phyloP scores from a whole-genome alignment of 2,113 vertebrate species.

The Oceanodroma tethys region DNA sequence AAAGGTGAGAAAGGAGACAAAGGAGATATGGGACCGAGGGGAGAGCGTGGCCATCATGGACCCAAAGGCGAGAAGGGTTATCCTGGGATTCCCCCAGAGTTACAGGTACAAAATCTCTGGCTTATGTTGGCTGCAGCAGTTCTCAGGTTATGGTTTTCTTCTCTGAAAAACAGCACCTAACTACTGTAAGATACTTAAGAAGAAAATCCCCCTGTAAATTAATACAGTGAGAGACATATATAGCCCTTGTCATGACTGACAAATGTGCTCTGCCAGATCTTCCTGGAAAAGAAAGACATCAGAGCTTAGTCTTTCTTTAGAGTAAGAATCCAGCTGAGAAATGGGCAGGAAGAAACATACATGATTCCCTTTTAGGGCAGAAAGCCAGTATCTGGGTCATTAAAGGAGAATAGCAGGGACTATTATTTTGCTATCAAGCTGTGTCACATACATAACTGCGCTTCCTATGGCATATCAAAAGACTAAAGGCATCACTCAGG shows the following conservation, averaged over 20 bases:
- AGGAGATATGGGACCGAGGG: constrained; percentile 78
- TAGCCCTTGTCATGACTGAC: not conserved
- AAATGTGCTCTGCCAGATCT: not conserved
- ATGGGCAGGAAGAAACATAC: not conserved
- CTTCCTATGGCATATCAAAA: not conserved
- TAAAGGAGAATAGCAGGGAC: not conserved
- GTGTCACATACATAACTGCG: not conserved
- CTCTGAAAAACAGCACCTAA: not conserved
- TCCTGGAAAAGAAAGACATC: not conserved
- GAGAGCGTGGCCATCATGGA: constrained; percentile 78
- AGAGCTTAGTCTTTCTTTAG: not conserved
- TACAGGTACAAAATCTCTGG: constrained; percentile 71
- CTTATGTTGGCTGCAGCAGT: not conserved
- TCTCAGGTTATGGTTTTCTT: not conserved
- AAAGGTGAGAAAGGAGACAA: constrained; percentile 84
- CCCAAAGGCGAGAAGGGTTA: constrained; percentile 82
- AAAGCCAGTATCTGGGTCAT: not conserved
- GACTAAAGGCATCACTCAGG: not conserved
- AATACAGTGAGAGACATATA: not conserved
- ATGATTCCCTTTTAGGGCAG: not conserved
- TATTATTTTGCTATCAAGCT: not conserved
- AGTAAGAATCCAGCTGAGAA: not conserved
- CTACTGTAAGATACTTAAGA: not conserved
- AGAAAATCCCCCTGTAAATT: not conserved
- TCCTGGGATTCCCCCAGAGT: constrained; percentile 79